Evolutionary conservation across 2,113 vertebrate genomes (phyloP).

Genomic region (Centropus bengalensis): DNA sequence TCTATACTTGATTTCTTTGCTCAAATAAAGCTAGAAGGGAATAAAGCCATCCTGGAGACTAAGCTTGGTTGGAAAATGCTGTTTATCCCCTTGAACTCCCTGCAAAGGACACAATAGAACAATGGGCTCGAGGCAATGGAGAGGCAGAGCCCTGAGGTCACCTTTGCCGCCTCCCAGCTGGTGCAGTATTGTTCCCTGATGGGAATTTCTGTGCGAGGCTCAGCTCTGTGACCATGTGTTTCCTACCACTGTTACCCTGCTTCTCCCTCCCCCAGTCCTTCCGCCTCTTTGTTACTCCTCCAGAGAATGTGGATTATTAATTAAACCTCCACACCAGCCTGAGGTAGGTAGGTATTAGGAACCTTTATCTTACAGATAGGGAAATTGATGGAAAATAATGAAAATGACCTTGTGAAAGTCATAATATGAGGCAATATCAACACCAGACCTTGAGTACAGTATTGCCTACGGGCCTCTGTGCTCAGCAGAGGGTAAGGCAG

Average conservation of each 20-base stretch:
- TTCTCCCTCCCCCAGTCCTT: constrained; percentile 60
- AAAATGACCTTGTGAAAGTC: background rate
- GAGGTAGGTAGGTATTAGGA: background rate
- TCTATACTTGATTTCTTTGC: background rate
- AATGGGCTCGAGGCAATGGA: constrained; percentile 35
- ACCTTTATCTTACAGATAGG: background rate
- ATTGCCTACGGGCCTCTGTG: fast-evolving
- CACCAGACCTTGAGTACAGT: background rate
- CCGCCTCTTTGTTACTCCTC: constrained; percentile 54
- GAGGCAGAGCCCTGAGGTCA: constrained; percentile 64
- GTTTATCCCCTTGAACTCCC: constrained; percentile 62
- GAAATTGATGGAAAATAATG: background rate
- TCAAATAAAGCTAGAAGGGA: background rate
- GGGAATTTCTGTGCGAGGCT: constrained; percentile 49
- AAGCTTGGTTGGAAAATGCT: background rate
- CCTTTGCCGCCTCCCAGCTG: constrained; percentile 55
- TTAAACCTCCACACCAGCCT: background rate
- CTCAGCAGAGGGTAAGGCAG: background rate
- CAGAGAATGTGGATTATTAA: constrained; percentile 3
- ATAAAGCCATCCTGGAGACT: background rate
- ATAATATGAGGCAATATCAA: background rate
- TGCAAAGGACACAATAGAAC: constrained; percentile 61
- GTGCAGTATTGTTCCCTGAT: constrained; percentile 68
- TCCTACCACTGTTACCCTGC: constrained; percentile 48
- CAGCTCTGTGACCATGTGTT: constrained; percentile 51